Evolutionary conservation across 2,113 vertebrate species (phyloP).

Genomic region (Morone saxatilis): DNA sequence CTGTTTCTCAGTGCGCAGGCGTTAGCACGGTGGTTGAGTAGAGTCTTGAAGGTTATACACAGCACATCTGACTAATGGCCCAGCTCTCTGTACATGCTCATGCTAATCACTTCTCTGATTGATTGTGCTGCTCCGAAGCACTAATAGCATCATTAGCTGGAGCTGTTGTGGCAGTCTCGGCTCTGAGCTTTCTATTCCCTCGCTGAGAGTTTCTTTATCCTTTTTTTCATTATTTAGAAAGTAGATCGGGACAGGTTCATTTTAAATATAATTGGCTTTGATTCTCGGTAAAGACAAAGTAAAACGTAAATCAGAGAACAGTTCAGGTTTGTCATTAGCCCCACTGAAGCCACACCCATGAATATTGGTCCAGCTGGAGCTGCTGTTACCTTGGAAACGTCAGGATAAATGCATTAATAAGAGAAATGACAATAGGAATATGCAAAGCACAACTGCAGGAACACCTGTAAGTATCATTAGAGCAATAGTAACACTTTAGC

Average conservation of each 20-base stretch:
- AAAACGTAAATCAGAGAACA: not conserved
- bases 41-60: constrained; percentile 72
- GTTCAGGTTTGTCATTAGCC: constrained; percentile 21
- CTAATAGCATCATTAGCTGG: constrained; percentile 82
- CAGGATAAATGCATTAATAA: not conserved
- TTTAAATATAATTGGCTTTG: constrained; percentile 52
- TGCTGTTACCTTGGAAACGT: constrained; percentile 60
- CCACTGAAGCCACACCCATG: not conserved
- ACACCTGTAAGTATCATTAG: constrained; percentile 7
- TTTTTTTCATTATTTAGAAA: constrained; percentile 55
- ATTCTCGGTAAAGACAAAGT: constrained; percentile 27
- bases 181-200: constrained; percentile 63
- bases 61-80: constrained; percentile 76
- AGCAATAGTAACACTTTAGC: not conserved
- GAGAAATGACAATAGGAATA: not conserved
- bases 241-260: constrained; percentile 48
- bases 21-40: constrained; percentile 17
- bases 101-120: constrained; percentile 82
- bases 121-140: constrained; percentile 69
- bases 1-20: constrained; percentile 4
- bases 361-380: constrained; percentile 13
- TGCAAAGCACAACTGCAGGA: not conserved
- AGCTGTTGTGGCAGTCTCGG: constrained; percentile 69
- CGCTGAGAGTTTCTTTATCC: constrained; percentile 46
- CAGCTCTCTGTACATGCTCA: constrained; percentile 71